Conservation (phyloP, 2,113 vertebrate species). For the Vimba vimba region DNA sequence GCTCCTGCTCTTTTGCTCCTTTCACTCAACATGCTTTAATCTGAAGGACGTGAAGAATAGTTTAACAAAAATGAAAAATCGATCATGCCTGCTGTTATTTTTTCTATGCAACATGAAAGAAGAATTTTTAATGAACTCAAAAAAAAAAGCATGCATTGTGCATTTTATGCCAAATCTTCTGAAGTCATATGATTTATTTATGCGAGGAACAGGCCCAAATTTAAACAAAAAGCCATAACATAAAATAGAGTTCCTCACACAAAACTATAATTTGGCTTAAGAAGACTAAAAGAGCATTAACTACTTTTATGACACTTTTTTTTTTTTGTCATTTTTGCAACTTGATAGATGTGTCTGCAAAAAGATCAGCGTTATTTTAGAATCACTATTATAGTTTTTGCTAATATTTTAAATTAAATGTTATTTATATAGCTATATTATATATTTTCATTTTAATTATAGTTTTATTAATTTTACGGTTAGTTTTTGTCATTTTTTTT, state of each 20-base stretch:
- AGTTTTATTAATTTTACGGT: not conserved
- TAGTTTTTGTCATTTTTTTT: no score
- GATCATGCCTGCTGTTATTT: not conserved
- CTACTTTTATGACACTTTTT: not conserved
- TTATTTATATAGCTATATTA: not conserved
- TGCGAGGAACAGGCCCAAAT: not conserved
- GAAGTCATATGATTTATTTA: not conserved
- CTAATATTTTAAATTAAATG: not conserved
- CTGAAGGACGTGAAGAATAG: not conserved
- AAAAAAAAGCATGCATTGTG: not conserved
- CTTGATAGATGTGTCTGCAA: not conserved
- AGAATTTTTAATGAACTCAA: not conserved
- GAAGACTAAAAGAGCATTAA: not conserved
- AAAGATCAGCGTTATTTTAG: not conserved
- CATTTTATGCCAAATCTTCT: not conserved
- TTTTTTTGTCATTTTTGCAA: not conserved
- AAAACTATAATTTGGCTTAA: not conserved
- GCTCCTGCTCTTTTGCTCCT: not conserved
- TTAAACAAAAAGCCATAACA: not conserved
- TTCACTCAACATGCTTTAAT: constrained; percentile 13
- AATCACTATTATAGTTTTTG: not conserved
- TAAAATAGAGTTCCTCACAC: not conserved
- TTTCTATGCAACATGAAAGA: constrained; percentile 9
- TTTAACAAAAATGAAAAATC: not conserved
- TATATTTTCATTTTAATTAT: not conserved